Conservation (phyloP, 2,113 vertebrate genomes). For the Amazona vittata region DNA sequence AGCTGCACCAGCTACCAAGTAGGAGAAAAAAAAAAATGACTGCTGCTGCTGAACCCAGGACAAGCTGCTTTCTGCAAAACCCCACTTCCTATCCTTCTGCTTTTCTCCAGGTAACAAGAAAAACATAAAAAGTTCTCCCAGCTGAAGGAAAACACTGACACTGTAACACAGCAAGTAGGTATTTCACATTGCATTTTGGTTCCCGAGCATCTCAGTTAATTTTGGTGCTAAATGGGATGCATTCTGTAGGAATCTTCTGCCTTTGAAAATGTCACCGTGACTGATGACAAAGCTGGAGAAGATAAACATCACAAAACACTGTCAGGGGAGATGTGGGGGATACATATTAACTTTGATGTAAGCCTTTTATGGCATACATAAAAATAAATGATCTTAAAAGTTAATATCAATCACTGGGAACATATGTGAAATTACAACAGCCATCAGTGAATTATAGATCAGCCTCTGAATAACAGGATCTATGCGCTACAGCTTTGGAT, state of each 20-base stretch:
- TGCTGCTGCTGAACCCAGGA: too few species aligned
- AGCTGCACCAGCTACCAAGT: too few species aligned
- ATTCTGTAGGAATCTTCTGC: not conserved
- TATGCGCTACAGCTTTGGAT: not conserved
- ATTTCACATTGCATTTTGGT: not conserved
- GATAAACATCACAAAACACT: not conserved
- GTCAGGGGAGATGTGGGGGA: not conserved
- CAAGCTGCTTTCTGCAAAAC: not conserved
- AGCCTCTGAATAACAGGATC: not conserved
- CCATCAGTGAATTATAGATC: not conserved
- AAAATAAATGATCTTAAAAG: constrained; percentile 43
- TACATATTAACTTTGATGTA: constrained; percentile 26
- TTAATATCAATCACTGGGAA: not conserved
- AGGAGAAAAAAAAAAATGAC: too few species aligned
- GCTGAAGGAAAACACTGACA: not conserved
- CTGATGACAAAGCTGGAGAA: not conserved
- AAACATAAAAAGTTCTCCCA: not conserved
- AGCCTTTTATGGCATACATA: constrained; percentile 45
- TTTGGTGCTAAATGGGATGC: not conserved
- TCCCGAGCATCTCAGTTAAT: not conserved
- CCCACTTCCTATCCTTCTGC: not conserved
- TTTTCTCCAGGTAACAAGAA: not conserved
- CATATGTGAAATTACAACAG: not conserved
- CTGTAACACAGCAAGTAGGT: not conserved
- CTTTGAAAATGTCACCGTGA: not conserved